Base-by-base conservation (phyloP, 1,140 invertebrate genomes). In the Aricia agestis region DNA sequence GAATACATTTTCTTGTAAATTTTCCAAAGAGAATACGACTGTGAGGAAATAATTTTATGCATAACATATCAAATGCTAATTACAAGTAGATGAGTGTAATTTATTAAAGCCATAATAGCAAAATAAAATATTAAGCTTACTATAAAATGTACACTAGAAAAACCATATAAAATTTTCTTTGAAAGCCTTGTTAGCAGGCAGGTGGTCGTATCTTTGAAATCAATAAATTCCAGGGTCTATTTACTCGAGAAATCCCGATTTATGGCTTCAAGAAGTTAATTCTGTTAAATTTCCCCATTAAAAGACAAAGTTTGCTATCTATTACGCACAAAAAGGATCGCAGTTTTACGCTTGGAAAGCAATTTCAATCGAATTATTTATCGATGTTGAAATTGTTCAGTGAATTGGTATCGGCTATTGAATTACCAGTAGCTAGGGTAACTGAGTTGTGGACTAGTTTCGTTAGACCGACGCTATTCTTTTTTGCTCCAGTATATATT, bases 171-270 rank as follows among this genome's bases (percentile, higher is more conserved):
- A 63, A 63, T 7, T 11, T 11, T 18, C 18, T 11, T 25, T 18
- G 1, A 17, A 63, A 25, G 3, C 19, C 59, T 63, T 63, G 59
- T 63, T 63, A 63, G 59, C 59, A 63, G 19, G 18, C 18, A 63
- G 10, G 18, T 25, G 19, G 59, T 25, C 59, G 17, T 63, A 63
- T 63, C 59, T 25, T 63, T 17, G 59, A 63, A 41, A 66, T 70
- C 69, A 61, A 70, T 70, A 70, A 58, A 66, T 70, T 70, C 45
- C 25, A 45, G 41, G 36, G 15, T 36, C 57, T 72, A 71, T 71
- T 71, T 67, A 71, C 70, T 72, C 57, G 70, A 67, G 58, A 67
- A 41, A 45, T 67, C 59, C 66, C 66, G 32, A 72, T 72, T 72
- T 72, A 72, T 72, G 66, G 66, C 25, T 63, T 67, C 57, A 19